phyloP scores from a whole-genome alignment of 2,888 invertebrate genomes.

The Synanthedon tipuliformis region DNA sequence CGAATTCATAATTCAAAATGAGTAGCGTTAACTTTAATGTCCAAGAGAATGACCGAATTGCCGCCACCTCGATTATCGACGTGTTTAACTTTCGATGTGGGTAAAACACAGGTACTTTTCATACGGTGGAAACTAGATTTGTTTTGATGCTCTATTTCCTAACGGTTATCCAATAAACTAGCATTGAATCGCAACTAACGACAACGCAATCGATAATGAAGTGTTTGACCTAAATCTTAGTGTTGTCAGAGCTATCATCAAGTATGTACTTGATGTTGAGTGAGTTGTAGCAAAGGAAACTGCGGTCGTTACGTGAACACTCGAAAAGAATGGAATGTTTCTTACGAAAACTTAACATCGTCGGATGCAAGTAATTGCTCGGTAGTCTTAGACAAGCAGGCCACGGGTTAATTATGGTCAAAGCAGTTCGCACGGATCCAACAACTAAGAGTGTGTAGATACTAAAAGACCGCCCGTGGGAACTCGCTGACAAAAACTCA shows the following conservation, averaged over 20 bases:
- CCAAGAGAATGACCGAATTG: too few species aligned
- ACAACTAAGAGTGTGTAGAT: slow-evolving; percentile 19
- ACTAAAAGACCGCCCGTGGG: slow-evolving; percentile 27
- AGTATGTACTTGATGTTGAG: slow-evolving; percentile 9
- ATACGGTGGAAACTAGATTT: background rate
- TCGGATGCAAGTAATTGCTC: slow-evolving; percentile 47
- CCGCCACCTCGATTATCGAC: too few species aligned
- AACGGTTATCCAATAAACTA: slow-evolving; percentile 17
- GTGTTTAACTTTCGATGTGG: too few species aligned
- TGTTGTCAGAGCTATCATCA: slow-evolving; percentile 28
- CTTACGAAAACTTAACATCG: slow-evolving; percentile 54
- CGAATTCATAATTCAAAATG: slow-evolving; percentile 8
- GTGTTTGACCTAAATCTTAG: slow-evolving; percentile 35
- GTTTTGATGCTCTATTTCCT: slow-evolving; percentile 1
- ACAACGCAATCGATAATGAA: slow-evolving; percentile 20
- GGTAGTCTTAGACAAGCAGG: slow-evolving; percentile 21
- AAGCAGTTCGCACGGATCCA: slow-evolving; percentile 44
- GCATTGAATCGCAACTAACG: slow-evolving; percentile 12
- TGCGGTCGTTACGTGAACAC: slow-evolving; percentile 41
- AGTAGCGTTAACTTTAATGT: too few species aligned
- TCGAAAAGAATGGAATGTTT: slow-evolving; percentile 46
- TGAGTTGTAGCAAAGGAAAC: slow-evolving; percentile 26
- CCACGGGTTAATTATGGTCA: slow-evolving; percentile 26
- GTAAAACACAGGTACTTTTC: too few species aligned
- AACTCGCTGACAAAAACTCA: slow-evolving; percentile 34